Evolutionary conservation across 2,113 vertebrate genomes (phyloP), one percentile per base, ranked within the genome.

Genomic region (Cheirogaleus medius): DNA sequence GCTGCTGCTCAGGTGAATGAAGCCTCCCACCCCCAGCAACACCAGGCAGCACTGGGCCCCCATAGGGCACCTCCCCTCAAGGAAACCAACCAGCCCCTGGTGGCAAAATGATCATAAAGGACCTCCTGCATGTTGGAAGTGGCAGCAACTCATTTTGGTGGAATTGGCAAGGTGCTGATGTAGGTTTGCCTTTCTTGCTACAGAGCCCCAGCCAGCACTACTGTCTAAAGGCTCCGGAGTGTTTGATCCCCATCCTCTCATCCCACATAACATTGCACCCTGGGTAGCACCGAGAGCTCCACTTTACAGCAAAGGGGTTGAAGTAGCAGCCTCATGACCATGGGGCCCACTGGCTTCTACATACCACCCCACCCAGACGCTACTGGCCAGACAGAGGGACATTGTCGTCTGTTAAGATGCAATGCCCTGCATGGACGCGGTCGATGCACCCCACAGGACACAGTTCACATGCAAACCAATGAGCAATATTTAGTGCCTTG

Each of bases 361-460:
- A 69, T 52, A 11, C 8, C 20, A 49, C 0, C 29, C 76, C 9
- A 42, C 21, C n/a, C 39, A 32, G 21, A 58, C 90, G 66, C 11
- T 87, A 52, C 69, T 23, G 42, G 12, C 37, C 74, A 66, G 29
- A 66, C 6, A 74, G 29, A 64, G 42, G 13, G 34, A 85, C 23
- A 86, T 39, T 60, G 29, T 54, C 44, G 27, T 47, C n/a, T 20
- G 2, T 47, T 17, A 60, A 56, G 47, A 25, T 2, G 32, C 3
- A 23, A 47, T 39, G 21, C 7, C 49, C 37, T 25, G 3, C 74
- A n/a, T 15, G 6, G 54, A 37, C 0, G 1, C 8, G 9, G 7
- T 21, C 14, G 20, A 5, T 25, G 0, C 37, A 44, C 32, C 58
- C 17, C 49, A 12, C 52, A 54, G 56, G 25, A 73, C 60, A 88